Evolutionary conservation across 2,888 invertebrate genomes (phyloP).

Genomic region (Branchellion lobata): DNA sequence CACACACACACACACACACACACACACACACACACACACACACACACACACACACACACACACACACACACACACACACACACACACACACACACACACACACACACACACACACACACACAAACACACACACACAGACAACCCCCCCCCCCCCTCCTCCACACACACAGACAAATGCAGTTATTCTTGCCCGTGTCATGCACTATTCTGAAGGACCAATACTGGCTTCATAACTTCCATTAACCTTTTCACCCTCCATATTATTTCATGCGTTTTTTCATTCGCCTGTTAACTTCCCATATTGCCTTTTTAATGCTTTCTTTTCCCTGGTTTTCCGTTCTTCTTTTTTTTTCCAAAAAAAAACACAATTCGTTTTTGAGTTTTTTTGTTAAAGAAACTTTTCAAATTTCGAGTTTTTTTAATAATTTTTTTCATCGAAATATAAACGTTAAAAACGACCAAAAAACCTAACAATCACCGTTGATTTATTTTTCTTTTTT

Average conservation of each 20-base stretch:
- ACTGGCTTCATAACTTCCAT: conserved; percentile 1
- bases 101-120: too few species aligned
- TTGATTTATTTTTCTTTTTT: too few species aligned
- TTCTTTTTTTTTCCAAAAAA: background rate
- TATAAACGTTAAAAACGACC: too few species aligned
- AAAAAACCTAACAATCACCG: too few species aligned
- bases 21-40: too few species aligned
- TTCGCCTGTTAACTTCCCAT: background rate
- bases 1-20: too few species aligned
- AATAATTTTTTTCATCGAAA: too few species aligned
- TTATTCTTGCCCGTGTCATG: background rate
- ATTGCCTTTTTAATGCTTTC: background rate
- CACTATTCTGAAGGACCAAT: background rate
- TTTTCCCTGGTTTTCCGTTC: background rate
- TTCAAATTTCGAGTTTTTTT: background rate
- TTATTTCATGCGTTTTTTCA: background rate
- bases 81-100: too few species aligned
- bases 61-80: too few species aligned
- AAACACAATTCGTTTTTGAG: background rate
- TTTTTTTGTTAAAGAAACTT: background rate
- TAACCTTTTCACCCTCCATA: background rate
- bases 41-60: too few species aligned
- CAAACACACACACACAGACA: too few species aligned
- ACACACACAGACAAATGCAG: background rate
- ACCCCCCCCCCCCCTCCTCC: too few species aligned